Evolutionary conservation across 2,888 invertebrate genomes (phyloP), one percentile per base, ranked within the genome.

Genomic region (Bursaphelenchus okinawaensis): DNA sequence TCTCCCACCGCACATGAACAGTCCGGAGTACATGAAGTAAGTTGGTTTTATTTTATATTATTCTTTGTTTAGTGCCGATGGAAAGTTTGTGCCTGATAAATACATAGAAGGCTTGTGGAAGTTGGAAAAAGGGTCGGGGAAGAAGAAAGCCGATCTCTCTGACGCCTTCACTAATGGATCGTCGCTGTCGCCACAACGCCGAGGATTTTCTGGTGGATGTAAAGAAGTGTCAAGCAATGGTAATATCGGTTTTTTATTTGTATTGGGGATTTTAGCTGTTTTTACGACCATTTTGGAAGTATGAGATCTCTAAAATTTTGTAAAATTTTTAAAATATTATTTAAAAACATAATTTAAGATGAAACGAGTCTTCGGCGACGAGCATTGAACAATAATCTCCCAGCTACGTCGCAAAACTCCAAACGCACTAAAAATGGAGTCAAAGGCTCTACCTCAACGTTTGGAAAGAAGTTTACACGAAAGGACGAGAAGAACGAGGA

Each of bases 171-270:
- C 61, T n/a, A 64, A 68, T 20, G 57, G 67, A 7, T 65, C 77
- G 59, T 73, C 74, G 61, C 68, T 79, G 22, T 79, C 79, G 55
- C 79, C 79, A 27, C 79, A 79, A 59, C 64, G 79, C 61, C 71
- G 77, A 60, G 79, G 75, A 28, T 79, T 79, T 63, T 75, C 75
- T 7, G 65, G 72, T 55, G 79, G 79, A 8, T 79, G 79, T 65
- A 59, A 74, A 51, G 78, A 76, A 24, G 24, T 71, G n/a, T 69
- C 69, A 0, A 71, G 71, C 16, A 66, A 68, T 62, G 24, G 27
- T 27, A 27, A 16, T 28, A n/a, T 9, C 20, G 7, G 55, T 52
- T 19, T 24, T 61, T 9, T n/a, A 20, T 16, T 29, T 20, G 62
- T 67, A 19, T 65, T 63, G 40, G 12, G 29, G 40, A n/a, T n/a